phyloP scores from a whole-genome alignment of 2,888 invertebrate species.

The Agelastica alni region DNA sequence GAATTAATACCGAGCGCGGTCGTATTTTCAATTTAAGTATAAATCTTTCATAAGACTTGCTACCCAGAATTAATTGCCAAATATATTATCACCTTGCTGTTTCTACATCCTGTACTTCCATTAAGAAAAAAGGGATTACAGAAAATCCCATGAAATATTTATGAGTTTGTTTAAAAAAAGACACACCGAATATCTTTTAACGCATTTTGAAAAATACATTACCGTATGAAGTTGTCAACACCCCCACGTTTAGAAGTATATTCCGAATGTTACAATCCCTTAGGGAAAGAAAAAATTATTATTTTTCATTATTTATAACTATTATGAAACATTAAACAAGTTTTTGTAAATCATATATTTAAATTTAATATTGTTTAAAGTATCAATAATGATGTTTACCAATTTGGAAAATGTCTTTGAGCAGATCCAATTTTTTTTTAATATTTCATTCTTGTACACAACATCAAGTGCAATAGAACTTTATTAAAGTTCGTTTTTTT shows the following conservation, averaged over 20 bases:
- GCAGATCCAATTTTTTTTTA: no score
- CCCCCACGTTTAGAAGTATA: background rate
- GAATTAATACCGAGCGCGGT: conserved; percentile 49
- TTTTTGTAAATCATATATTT: no score
- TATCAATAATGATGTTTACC: no score
- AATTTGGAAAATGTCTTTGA: no score
- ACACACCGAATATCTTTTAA: conserved; percentile 19
- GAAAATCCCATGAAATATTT: conserved; percentile 26
- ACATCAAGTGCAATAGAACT: no score
- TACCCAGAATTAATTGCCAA: conserved; percentile 49
- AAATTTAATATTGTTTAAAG: no score
- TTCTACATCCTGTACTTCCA: conserved; percentile 38
- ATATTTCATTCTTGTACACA: no score
- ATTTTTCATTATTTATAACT: no score
- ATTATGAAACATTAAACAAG: no score
- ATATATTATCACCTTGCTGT: conserved; percentile 45
- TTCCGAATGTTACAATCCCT: no score
- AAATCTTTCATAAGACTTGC: conserved; percentile 45
- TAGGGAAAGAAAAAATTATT: no score
- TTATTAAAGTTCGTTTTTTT: no score
- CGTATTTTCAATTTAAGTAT: conserved; percentile 49
- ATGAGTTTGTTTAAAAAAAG: conserved; percentile 21
- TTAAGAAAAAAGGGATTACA: conserved; percentile 30
- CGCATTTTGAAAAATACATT: conserved; percentile 19
- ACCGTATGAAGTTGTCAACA: conserved; percentile 14